Percentiles rank a stretch among this genome's conserved stretches.
Conservation (phyloP, 2,113 vertebrate species). For the Speoplatyrhinus poulsoni region DNA sequence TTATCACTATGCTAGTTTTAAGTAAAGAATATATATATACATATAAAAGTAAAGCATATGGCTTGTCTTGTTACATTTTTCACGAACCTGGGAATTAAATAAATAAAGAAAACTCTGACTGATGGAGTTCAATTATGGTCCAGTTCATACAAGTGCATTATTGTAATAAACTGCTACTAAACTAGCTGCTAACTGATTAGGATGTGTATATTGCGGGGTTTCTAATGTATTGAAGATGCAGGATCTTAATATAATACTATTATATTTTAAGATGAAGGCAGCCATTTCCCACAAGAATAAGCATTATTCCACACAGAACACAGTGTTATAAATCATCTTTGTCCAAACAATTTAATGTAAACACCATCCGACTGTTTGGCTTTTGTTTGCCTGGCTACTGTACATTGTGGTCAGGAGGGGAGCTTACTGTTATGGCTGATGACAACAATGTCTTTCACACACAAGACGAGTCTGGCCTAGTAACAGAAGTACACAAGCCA, state of each 20-base stretch:
- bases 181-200: too few relatives aligned
- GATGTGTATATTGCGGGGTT: too few relatives aligned
- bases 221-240: not conserved
- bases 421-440: slow-evolving; percentile 37
- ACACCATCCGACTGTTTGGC: slow-evolving; percentile 50
- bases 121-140: not conserved
- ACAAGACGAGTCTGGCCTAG: not conserved
- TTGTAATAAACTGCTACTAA: not conserved
- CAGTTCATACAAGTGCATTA: not conserved
- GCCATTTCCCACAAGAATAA: slow-evolving; percentile 34
- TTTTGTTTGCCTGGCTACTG: slow-evolving; percentile 58
- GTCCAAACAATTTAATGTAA: slow-evolving; percentile 59
- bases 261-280: slow-evolving; percentile 8
- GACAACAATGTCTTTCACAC: slow-evolving; percentile 29
- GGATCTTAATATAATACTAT: not conserved
- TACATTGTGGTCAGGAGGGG: slow-evolving; percentile 28
- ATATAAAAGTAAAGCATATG: not conserved
- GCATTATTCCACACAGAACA: slow-evolving; percentile 47
- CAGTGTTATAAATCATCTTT: slow-evolving; percentile 46
- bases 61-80: not conserved
- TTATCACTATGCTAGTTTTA: slow-evolving; percentile 16
- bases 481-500: too few relatives aligned
- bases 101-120: not conserved
- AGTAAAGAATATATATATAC: slow-evolving; percentile 2
- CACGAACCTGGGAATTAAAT: not conserved